These are phyloP conservation scores for Emydura subglobosa DNA, from an alignment of 2,113 vertebrate genomes.

Conservation along the genomic window DNA sequence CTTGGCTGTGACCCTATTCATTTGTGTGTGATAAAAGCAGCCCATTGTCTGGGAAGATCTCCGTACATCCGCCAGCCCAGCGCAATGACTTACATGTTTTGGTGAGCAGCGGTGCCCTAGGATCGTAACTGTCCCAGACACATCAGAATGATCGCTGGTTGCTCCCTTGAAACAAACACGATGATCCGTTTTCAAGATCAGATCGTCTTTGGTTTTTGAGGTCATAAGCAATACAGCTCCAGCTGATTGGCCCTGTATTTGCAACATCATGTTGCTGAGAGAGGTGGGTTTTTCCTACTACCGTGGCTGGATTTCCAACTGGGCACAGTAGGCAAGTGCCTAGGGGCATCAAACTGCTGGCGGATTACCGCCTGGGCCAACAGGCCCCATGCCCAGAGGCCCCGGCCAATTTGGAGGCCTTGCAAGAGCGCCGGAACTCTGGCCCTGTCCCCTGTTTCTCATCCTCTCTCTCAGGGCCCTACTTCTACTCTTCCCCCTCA, in stretches of 20 bases:
- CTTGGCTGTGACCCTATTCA: not conserved
- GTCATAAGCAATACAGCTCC: not conserved
- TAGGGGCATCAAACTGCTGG: too few relatives aligned
- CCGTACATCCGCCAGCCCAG: not conserved
- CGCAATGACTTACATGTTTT: not conserved
- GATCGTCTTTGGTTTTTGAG: too few relatives aligned
- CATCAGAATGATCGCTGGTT: not conserved
- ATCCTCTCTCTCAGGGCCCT: too few relatives aligned
- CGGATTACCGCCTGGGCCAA: too few relatives aligned
- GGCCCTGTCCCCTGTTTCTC: too few relatives aligned
- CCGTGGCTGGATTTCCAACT: too few relatives aligned
- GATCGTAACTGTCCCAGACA: not conserved
- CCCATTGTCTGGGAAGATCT: not conserved
- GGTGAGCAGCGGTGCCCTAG: not conserved
- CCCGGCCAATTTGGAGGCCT: too few relatives aligned
- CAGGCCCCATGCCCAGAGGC: too few relatives aligned
- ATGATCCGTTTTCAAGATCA: not conserved
- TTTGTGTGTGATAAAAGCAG: rapidly evolving
- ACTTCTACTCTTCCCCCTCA: too few relatives aligned
- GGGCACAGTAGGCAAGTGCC: too few relatives aligned
- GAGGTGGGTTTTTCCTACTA: not conserved
- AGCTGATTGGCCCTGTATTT: not conserved
- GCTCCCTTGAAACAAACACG: not conserved
- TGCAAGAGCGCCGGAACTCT: too few relatives aligned
- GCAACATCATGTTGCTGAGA: not conserved